Percentiles rank a stretch among this genome's conserved stretches.
Conservation (phyloP, 2,113 vertebrate species). For the Pungitius pungitius region DNA sequence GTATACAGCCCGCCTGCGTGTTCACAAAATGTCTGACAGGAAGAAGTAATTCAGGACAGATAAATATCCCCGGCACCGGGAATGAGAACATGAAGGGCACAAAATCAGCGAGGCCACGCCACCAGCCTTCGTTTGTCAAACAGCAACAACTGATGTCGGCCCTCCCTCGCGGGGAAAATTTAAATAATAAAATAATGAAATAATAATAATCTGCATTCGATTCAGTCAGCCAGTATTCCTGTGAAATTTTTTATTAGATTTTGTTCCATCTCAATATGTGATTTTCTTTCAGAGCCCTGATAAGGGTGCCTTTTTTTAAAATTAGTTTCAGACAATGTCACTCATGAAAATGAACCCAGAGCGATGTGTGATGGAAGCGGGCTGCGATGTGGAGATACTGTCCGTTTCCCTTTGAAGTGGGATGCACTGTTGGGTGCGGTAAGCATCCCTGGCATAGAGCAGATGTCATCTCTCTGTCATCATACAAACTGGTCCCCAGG, state of each 20-base stretch:
- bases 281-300: constrained; percentile 56
- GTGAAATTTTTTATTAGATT: constrained; percentile 70
- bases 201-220: constrained; percentile 58
- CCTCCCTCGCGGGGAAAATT: constrained; percentile 37
- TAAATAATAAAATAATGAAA: no score
- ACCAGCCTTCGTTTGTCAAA: constrained; percentile 46
- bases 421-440: constrained; percentile 35
- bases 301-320: constrained; percentile 48
- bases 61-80: constrained; percentile 28
- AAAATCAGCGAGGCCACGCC: constrained; percentile 32
- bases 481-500: constrained; percentile 19
- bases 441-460: constrained; percentile 25
- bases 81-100: constrained; percentile 32
- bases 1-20: constrained; percentile 11
- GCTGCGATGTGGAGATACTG: constrained; percentile 42
- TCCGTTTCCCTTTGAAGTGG: constrained; percentile 50
- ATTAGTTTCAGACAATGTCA: constrained; percentile 57
- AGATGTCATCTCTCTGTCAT: constrained; percentile 38
- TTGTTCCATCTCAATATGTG: constrained; percentile 60
- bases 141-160: constrained; percentile 22
- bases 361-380: constrained; percentile 53
- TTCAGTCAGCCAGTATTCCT: constrained; percentile 58
- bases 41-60: constrained; percentile 25
- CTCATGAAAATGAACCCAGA: constrained; percentile 46
- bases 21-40: constrained; percentile 53